Conservation (phyloP, 2,888 invertebrate species). For the Aphelenchoides bicaudatus region DNA sequence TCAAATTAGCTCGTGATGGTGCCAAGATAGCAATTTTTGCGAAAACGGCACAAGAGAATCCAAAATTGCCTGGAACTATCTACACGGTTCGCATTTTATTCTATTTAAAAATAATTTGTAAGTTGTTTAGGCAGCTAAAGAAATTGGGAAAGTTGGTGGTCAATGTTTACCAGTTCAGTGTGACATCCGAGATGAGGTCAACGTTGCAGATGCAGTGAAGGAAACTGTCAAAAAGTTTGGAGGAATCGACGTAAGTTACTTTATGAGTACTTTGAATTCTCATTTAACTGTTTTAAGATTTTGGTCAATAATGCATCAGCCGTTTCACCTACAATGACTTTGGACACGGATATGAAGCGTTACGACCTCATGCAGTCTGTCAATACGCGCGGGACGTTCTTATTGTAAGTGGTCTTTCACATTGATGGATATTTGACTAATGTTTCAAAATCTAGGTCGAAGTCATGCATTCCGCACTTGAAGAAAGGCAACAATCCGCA, state of each 20-base stretch:
- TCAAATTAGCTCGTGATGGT: constrained; percentile 75
- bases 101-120: too few species aligned
- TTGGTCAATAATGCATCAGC: constrained; percentile 88
- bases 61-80: constrained; percentile 84
- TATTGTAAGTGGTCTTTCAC: constrained; percentile 70
- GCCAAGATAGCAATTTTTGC: constrained; percentile 84
- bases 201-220: constrained; percentile 64
- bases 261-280: neutral
- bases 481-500: constrained; percentile 80
- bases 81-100: too few species aligned
- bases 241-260: constrained; percentile 92
- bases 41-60: constrained; percentile 82
- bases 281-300: neutral
- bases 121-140: constrained; percentile 84
- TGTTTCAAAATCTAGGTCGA: constrained; percentile 9
- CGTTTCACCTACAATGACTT: constrained; percentile 68
- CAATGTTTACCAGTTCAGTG: constrained; percentile 80
- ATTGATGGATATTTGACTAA: constrained; percentile 3
- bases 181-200: constrained; percentile 78
- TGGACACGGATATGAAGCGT: constrained; percentile 79
- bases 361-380: constrained; percentile 65
- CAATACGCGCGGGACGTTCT: constrained; percentile 87
- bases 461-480: constrained; percentile 75
- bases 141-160: constrained; percentile 70
- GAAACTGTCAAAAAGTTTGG: constrained; percentile 69